These are phyloP conservation scores for Rhizoglyphus robini DNA, from an alignment of 1,140 invertebrate species.

Conservation along the genomic window DNA sequence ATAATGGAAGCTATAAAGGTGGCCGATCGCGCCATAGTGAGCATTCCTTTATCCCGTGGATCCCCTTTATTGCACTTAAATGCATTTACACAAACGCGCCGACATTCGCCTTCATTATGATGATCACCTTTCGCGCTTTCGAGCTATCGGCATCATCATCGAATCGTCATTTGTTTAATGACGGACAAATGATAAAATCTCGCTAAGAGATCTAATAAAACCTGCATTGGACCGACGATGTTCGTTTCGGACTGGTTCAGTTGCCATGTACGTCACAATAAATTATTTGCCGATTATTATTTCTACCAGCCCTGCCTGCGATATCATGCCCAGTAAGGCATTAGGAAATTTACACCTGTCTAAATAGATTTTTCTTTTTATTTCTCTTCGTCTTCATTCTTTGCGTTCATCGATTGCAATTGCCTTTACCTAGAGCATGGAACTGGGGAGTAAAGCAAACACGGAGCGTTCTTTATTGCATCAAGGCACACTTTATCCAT, in stretches of 20 bases:
- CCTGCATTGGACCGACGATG: too few species aligned
- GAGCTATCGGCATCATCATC: not conserved
- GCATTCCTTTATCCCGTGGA: too few species aligned
- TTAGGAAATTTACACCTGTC: constrained; percentile 8
- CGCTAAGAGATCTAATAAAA: not conserved
- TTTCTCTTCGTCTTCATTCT: not conserved
- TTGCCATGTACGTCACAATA: not conserved
- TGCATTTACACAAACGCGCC: too few species aligned
- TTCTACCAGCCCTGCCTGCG: not conserved
- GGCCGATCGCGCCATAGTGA: too few species aligned
- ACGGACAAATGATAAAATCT: constrained; percentile 10
- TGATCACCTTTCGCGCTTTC: not conserved
- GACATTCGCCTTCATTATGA: constrained; percentile 10
- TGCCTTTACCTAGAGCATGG: too few species aligned
- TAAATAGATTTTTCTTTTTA: not conserved
- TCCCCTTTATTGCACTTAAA: too few species aligned
- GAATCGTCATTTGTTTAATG: constrained; percentile 10
- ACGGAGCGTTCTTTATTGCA: too few species aligned
- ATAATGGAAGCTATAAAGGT: too few species aligned
- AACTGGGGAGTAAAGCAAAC: too few species aligned
- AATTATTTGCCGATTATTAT: constrained; percentile 12
- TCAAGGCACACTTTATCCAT: too few species aligned
- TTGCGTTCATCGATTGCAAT: not conserved
- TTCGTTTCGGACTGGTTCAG: not conserved
- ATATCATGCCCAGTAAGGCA: not conserved